A percentile compares a stretch with the other conserved stretches of the same genome.
These are phyloP conservation scores for Porites divaricata DNA, from an alignment of 92 coral and sea anemone genomes.

Conservation along the genomic window DNA sequence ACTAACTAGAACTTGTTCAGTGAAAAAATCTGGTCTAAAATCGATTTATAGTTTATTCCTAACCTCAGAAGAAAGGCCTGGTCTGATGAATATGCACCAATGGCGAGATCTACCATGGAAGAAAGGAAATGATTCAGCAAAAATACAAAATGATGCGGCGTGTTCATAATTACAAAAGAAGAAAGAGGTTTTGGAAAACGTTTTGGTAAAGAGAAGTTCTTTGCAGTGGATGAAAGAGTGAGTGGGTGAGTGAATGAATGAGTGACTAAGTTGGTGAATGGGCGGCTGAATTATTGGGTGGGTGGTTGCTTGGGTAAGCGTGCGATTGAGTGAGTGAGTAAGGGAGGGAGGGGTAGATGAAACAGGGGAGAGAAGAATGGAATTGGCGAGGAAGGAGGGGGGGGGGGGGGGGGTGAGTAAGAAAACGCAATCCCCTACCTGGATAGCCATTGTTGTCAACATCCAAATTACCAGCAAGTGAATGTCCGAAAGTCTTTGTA, in stretches of 20 bases:
- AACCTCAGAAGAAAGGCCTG: slow-evolving; percentile 71
- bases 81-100: slow-evolving; percentile 79
- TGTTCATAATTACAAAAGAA: neutral
- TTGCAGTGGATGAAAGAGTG: neutral
- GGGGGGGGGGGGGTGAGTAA: neutral
- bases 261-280: neutral
- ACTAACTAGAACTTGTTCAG: neutral
- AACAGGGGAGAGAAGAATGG: neutral
- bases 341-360: neutral
- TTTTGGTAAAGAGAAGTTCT: too few relatives aligned
- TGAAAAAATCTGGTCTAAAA: neutral
- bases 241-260: neutral
- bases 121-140: neutral
- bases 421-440: slow-evolving; percentile 39
- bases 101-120: slow-evolving; percentile 69
- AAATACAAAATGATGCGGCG: neutral
- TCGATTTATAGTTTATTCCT: neutral
- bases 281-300: neutral
- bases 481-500: slow-evolving; percentile 75
- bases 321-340: neutral
- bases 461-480: slow-evolving; percentile 80
- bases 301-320: neutral
- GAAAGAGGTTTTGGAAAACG: too few relatives aligned
- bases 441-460: slow-evolving; percentile 78
- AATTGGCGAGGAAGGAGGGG: too few relatives aligned